phyloP scores from a whole-genome alignment of 2,113 vertebrate species.

The Coreoperca whiteheadi region DNA sequence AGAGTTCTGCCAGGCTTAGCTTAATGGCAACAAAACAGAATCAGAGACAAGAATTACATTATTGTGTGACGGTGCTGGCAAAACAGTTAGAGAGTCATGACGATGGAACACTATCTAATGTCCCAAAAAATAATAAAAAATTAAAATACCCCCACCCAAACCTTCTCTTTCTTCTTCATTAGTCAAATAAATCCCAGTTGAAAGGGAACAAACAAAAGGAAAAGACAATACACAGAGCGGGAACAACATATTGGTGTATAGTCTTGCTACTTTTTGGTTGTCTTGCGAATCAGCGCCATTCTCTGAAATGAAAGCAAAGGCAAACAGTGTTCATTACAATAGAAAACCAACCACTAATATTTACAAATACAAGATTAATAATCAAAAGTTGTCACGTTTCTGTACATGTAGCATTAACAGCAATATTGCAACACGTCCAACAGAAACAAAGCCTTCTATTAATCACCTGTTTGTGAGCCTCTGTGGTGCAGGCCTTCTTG shows the following conservation, averaged over 20 bases:
- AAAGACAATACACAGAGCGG: constrained; percentile 41
- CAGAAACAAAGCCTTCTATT: not conserved
- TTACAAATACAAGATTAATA: not conserved
- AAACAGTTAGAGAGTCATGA: constrained; percentile 53
- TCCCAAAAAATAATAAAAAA: constrained; percentile 23
- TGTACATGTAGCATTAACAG: not conserved
- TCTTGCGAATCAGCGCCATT: constrained; percentile 99
- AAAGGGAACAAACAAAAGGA: constrained; percentile 1
- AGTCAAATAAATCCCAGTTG: constrained; percentile 29
- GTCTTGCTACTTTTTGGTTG: constrained; percentile 94
- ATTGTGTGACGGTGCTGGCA: constrained; percentile 52
- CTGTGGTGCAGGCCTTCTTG: constrained; percentile 99
- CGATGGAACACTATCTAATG: constrained; percentile 43
- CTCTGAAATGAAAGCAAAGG: constrained; percentile 86
- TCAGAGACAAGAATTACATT: constrained; percentile 47
- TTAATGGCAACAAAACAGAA: constrained; percentile 56
- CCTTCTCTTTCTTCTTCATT: constrained; percentile 8
- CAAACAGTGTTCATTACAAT: constrained; percentile 1
- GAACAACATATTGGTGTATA: constrained; percentile 40
- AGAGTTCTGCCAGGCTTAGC: constrained; percentile 58
- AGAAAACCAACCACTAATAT: not conserved
- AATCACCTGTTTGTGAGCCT: constrained; percentile 98
- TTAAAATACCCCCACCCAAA: constrained; percentile 11
- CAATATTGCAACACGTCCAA: not conserved
- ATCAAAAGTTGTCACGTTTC: not conserved